Conservation (phyloP, 2,888 invertebrate genomes). For the Alitta virens region DNA sequence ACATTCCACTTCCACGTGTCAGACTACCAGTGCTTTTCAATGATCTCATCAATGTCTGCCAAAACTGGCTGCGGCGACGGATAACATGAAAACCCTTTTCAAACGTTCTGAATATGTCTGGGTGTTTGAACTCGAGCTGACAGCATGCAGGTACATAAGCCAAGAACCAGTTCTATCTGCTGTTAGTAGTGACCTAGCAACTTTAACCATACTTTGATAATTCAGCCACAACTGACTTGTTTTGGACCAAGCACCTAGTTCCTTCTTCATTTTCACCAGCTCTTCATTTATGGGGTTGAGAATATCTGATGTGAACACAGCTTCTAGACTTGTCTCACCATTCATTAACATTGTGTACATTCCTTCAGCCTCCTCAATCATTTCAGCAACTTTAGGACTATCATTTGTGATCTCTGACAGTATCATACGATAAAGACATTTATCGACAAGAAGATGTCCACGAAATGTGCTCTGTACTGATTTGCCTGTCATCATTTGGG, state of each 20-base stretch:
- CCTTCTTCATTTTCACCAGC: slow-evolving; percentile 10
- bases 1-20: slow-evolving; percentile 1
- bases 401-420: slow-evolving; percentile 9
- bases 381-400: slow-evolving; percentile 9
- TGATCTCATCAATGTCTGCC: too few relatives aligned
- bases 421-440: slow-evolving; percentile 17
- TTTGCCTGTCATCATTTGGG: slow-evolving; percentile 18
- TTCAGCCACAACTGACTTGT: slow-evolving; percentile 21
- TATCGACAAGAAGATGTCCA: slow-evolving; percentile 20
- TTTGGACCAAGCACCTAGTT: slow-evolving; percentile 12
- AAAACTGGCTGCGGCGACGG: too few relatives aligned
- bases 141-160: slow-evolving; percentile 12
- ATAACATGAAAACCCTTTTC: too few relatives aligned
- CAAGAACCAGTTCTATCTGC: slow-evolving; percentile 23
- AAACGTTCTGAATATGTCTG: slow-evolving; percentile 5
- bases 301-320: slow-evolving; percentile 6
- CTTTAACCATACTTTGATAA: slow-evolving; percentile 17
- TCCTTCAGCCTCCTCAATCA: slow-evolving; percentile 14
- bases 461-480: slow-evolving; percentile 14
- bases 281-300: neutral
- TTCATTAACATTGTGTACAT: slow-evolving; percentile 7
- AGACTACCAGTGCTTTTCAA: neutral
- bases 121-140: slow-evolving; percentile 7
- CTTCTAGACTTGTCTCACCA: slow-evolving; percentile 9
- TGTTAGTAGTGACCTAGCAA: slow-evolving; percentile 13